Evolutionary conservation across 2,888 invertebrate genomes (phyloP), one percentile per base, ranked within the genome.

Genomic region (Parnassius apollo): DNA sequence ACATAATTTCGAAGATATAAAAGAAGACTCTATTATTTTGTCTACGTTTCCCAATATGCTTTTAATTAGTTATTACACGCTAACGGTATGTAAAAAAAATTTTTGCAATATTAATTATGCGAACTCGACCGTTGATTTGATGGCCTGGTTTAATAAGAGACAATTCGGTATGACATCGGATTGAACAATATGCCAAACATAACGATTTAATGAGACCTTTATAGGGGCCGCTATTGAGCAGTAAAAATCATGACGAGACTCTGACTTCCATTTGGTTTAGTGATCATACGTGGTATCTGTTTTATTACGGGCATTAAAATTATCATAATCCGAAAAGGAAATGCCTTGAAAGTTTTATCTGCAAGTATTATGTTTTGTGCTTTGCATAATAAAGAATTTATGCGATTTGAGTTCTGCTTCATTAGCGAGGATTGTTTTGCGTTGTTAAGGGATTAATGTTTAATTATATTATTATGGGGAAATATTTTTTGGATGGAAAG

Each of bases 21-120:
- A 25, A 25, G 25, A 25, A 25, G 0, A 25, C 25, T 25, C 2
- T 51, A 51, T 52, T 57, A 49, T 25, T 55, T 55, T 46, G 59
- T 67, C 65, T 63, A 56, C 48, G 22, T 62, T 59, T 66, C 64
- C 65, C 64, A 65, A 67, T 61, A 63, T 65, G 61, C 67, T 66
- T 67, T 22, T 64, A 65, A 66, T 68, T 68, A 72, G 25, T 72
- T 71, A 76, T 69, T 72, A 75, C 74, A 71, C 71, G 71, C 70
- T 65, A 73, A 68, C 77, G 75, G 82, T 85, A 86, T 85, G 86
- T 85, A 87, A 88, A 89, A 85, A 85, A 87, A 85, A 85, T 88
- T 46, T 25, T 90, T 89, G 85, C 85, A 89, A 88, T 88, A 89
- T 90, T 89, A 89, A 90, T 88, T 87, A 88, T 83, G 78, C 80